Percentiles rank a stretch among this genome's conserved stretches.
These are phyloP conservation scores for Agrotis clavis DNA, from an alignment of 2,888 invertebrate genomes.

Conservation along the genomic window DNA sequence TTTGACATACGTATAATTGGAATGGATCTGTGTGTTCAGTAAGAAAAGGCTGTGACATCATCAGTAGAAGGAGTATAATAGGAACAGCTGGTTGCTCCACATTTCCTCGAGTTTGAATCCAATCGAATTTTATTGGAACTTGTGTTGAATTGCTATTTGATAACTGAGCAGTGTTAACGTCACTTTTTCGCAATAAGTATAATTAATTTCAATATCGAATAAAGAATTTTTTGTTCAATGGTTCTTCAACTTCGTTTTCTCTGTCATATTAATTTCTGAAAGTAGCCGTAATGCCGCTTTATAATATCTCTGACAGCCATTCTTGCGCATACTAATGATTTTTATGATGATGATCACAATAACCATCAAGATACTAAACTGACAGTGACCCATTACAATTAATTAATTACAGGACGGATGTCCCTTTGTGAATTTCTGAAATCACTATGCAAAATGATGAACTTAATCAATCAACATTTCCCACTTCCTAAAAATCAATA, in stretches of 20 bases:
- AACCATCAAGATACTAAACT: neutral
- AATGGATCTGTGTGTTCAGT: constrained; percentile 40
- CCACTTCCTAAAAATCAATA: neutral
- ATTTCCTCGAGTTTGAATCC: neutral
- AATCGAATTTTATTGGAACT: constrained; percentile 10
- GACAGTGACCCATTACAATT: neutral
- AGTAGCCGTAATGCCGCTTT: rapidly evolving
- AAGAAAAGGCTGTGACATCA: constrained; percentile 44
- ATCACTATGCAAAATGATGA: neutral
- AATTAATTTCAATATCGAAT: neutral
- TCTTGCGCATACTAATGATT: neutral
- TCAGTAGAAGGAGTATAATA: constrained; percentile 20
- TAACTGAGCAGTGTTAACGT: neutral
- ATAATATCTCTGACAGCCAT: no score
- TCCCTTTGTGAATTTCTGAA: neutral
- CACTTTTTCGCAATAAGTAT: neutral
- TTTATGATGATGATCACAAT: neutral
- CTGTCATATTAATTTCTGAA: neutral
- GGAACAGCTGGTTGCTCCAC: neutral
- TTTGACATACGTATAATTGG: constrained; percentile 59
- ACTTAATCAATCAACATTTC: neutral
- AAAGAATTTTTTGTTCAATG: no score
- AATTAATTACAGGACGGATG: neutral
- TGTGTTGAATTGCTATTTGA: neutral
- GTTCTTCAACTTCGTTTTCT: neutral